phyloP scores from a whole-genome alignment of 2,888 invertebrate species.

The Mechanitis messenoides region DNA sequence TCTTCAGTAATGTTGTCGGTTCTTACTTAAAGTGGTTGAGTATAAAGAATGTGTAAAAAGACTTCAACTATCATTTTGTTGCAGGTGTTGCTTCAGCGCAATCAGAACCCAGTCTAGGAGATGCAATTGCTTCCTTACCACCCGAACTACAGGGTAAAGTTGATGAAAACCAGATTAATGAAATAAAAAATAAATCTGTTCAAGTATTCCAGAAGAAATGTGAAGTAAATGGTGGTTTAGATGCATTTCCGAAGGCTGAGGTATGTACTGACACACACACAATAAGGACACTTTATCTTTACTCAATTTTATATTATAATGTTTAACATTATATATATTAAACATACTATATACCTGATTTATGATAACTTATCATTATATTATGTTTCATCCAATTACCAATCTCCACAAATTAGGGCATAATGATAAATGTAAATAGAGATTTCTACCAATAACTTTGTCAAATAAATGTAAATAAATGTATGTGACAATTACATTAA shows the following conservation, averaged over 20 bases:
- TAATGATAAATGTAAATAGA: too few relatives aligned
- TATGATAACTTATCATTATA: too few relatives aligned
- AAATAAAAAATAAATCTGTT: slow-evolving; percentile 59
- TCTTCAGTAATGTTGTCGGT: too few relatives aligned
- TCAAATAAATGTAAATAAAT: too few relatives aligned
- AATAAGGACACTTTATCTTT: too few relatives aligned
- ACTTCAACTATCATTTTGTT: background rate
- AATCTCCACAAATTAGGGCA: too few relatives aligned
- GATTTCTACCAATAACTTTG: too few relatives aligned
- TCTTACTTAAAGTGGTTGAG: too few relatives aligned
- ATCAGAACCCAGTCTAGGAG: slow-evolving; percentile 30
- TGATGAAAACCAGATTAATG: slow-evolving; percentile 43
- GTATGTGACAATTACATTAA: too few relatives aligned
- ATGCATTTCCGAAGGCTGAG: slow-evolving; percentile 74
- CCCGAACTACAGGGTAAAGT: slow-evolving; percentile 48
- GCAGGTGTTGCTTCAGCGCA: slow-evolving; percentile 34
- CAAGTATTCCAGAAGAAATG: slow-evolving; percentile 80
- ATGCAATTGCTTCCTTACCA: slow-evolving; percentile 40
- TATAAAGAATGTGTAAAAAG: too few relatives aligned
- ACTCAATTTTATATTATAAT: background rate
- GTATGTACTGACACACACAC: slow-evolving; percentile 40
- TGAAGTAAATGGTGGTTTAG: slow-evolving; percentile 76
- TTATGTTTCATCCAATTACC: too few relatives aligned
- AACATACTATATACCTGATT: too few relatives aligned
- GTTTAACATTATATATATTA: background rate